Evolutionary conservation across 1,140 invertebrate genomes (phyloP).

Genomic region (Drosophila parvula): DNA sequence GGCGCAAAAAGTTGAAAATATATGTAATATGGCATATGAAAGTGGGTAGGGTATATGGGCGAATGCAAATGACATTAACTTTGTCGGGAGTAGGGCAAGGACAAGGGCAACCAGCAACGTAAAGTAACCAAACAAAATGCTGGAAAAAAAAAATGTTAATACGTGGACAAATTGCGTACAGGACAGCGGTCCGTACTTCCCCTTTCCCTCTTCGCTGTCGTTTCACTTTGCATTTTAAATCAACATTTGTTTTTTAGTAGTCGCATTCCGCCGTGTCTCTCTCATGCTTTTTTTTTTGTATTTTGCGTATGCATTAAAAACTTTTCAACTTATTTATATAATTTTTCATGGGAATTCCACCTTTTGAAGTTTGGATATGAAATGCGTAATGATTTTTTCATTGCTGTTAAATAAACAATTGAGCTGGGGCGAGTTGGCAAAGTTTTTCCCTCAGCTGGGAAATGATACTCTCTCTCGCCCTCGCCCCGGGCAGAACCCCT

Average conservation of each 20-base stretch:
- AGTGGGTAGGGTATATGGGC: conserved; percentile 25
- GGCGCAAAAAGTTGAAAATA: conserved; percentile 48
- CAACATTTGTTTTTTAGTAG: conserved; percentile 42
- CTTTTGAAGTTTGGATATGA: conserved; percentile 71
- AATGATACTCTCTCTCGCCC: conserved; percentile 16
- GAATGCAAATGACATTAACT: conserved; percentile 67
- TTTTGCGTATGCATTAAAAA: conserved; percentile 64
- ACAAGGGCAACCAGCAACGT: conserved; percentile 33
- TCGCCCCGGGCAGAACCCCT: conserved; percentile 17
- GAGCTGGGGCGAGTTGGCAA: conserved; percentile 33
- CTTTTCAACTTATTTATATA: conserved; percentile 60
- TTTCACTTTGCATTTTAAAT: conserved; percentile 72
- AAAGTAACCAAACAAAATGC: conserved; percentile 30
- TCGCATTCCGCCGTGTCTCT: neutral
- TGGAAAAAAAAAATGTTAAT: conserved; percentile 56
- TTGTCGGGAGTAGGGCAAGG: conserved; percentile 25
- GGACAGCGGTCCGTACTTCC: conserved; percentile 21
- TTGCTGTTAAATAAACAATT: conserved; percentile 79
- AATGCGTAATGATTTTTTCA: conserved; percentile 80
- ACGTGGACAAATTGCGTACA: conserved; percentile 56
- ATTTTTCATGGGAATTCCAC: conserved; percentile 67
- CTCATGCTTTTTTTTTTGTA: conserved; percentile 35
- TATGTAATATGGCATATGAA: conserved; percentile 11
- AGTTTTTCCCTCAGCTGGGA: conserved; percentile 50
- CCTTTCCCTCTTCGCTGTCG: conserved; percentile 20